Evolutionary conservation across 2,797 vertebrate genomes (phyloP), one percentile per base, ranked within the genome.

Genomic region (Morus bassanus): DNA sequence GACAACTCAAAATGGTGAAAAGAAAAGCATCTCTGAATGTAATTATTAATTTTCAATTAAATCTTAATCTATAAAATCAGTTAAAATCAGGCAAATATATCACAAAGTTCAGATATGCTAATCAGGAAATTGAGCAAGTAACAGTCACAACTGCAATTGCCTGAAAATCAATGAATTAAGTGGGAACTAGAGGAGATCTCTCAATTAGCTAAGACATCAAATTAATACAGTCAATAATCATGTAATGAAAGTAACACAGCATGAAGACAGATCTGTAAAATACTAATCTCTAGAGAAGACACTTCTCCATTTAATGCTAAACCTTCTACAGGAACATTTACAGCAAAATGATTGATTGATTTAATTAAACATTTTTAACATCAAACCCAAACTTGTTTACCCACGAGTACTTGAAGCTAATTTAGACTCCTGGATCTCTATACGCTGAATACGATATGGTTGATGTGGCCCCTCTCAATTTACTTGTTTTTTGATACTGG

Each of bases 401-500:
- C n/a, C 67, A 67, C 1, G 1, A 60, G 28, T 25, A 53, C 51
- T 69, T 69, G 46, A 94, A 67, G 35, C 21, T 96, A 18, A 93
- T 89, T 88, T 89, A 88, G 81, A 68, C 21, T 91, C 41, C 41
- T 85, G 48, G 31, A 68, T 85, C 64, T 90, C 35, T 46, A 0
- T 13, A 37, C 1, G 1, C 43, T 2, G 2, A 89, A 87, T 43
- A 68, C 0, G 19, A 67, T 82, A 73, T 0, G 6, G 31, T 39
- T 94, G 77, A 82, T 89, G 54, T 63, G 59, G 16, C 24, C 46
- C 41, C 35, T 94, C 88, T 96, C 59, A 81, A 21, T 85, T 81
- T 76, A 82, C 59, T 90, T 91, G 85, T 5, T 79, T 91, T 91
- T 91, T 75, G 50, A 82, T 87, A 27, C 50, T 2, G 5, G 16